Percentiles rank a stretch among this genome's conserved stretches.
These are phyloP conservation scores for Eupsittula cactorum DNA, from an alignment of 2,113 vertebrate species.

Conservation along the genomic window DNA sequence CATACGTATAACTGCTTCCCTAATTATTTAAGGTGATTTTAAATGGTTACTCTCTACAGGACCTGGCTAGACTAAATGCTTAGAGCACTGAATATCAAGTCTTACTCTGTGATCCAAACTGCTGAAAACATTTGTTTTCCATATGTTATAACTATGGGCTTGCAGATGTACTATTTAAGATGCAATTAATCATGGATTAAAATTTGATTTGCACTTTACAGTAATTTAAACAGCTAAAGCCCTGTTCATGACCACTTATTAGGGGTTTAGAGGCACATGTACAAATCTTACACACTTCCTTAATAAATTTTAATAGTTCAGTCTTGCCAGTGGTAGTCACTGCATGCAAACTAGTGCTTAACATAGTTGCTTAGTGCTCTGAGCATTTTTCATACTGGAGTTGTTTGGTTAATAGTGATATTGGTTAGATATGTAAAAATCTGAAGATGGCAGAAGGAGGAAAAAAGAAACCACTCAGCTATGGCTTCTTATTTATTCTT, in stretches of 20 bases:
- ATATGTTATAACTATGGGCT: neutral
- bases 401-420: neutral
- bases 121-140: neutral
- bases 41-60: neutral
- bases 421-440: neutral
- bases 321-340: neutral
- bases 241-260: neutral
- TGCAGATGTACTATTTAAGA: neutral
- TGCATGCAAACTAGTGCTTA: neutral
- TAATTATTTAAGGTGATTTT: neutral
- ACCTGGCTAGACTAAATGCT: neutral
- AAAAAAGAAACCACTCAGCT: neutral
- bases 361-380: neutral
- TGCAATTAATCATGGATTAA: neutral
- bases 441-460: neutral
- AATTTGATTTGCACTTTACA: neutral
- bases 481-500: neutral
- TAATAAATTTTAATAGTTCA: neutral
- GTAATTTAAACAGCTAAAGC: neutral
- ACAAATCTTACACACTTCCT: neutral
- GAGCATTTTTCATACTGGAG: neutral
- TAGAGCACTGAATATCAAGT: neutral
- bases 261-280: rapidly evolving
- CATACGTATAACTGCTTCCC: rapidly evolving
- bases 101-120: neutral